Evolutionary conservation across 2,888 invertebrate genomes (phyloP), one percentile per base, ranked within the genome.

Genomic region (Bellardia bayeri): DNA sequence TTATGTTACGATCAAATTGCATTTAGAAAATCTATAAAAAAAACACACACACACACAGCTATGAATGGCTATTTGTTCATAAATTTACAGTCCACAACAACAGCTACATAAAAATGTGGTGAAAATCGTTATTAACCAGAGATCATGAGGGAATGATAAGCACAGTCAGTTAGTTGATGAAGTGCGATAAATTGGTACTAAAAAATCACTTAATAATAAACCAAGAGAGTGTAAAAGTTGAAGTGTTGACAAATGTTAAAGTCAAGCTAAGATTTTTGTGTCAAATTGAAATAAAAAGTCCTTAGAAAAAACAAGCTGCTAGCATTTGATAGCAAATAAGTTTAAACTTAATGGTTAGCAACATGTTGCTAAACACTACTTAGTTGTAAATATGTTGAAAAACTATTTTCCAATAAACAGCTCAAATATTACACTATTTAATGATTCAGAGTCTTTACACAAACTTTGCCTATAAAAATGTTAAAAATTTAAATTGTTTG

Each of bases 1-100:
- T 78, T 83, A 64, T 83, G 74, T 82, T 82, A 58, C 74, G 74
- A 75, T 68, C 74, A 51, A 40, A n/a, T 82, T 58, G 45, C 56
- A 66, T 45, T 42, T 8, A 16, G 30, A 68, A 69, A 64, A 66
- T 63, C n/a, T 54, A 33, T 76, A 14, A 6, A 58, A 49, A 49
- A 23, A 51, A 8, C 7, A 42, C 7, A 42, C 8, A 7, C 42
- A 42, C 5, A 42, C 42, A 11, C 45, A 45, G 45, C 45, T 45
- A 45, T 13, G 11, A 13, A 13, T 11, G 13, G 45, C 11, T 9
- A 42, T 3, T 42, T 45, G 11, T 37, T 69, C 23, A 79, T 58
- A 56, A 68, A 64, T 54, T 76, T 6, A 37, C 6, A 6, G 13
- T 64, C 2, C 49, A 16, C 3, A 37, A n/a, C 16, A 58, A 45